These are phyloP conservation scores for Noctua pronuba DNA, from an alignment of 2,888 invertebrate genomes.

Conservation along the genomic window DNA sequence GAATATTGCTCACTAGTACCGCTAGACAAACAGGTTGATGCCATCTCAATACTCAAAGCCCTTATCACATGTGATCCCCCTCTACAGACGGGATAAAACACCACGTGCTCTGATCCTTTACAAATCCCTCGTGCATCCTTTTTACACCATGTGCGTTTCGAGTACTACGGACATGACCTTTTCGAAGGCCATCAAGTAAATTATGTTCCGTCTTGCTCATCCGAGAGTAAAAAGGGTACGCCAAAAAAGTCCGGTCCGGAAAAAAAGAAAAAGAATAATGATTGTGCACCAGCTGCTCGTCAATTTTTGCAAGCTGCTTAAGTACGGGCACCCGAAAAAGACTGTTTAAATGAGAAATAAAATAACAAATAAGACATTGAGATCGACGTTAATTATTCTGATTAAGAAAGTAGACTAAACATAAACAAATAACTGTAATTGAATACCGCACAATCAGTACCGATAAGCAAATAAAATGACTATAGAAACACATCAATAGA, in stretches of 20 bases:
- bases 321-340: conserved; percentile 12
- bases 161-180: conserved; percentile 45
- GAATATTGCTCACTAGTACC: neutral
- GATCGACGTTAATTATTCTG: neutral
- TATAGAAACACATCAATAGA: conserved; percentile 47
- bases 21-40: conserved; percentile 1
- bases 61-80: neutral
- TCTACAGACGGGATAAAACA: neutral
- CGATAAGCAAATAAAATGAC: conserved; percentile 35
- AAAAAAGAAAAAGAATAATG: conserved; percentile 26
- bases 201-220: conserved; percentile 22
- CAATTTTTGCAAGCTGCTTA: conserved; percentile 34
- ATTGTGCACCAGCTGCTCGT: conserved; percentile 41
- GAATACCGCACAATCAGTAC: conserved; percentile 34
- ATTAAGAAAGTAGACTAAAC: neutral
- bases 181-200: conserved; percentile 52
- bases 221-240: conserved; percentile 29
- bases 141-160: conserved; percentile 25
- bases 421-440: conserved; percentile 14
- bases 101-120: conserved; percentile 44
- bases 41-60: neutral
- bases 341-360: neutral
- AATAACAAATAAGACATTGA: conserved; percentile 2
- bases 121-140: conserved; percentile 7
- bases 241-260: conserved; percentile 9